These are phyloP conservation scores for Lepidostoma basale DNA, from an alignment of 1,140 invertebrate genomes.

Conservation along the genomic window DNA sequence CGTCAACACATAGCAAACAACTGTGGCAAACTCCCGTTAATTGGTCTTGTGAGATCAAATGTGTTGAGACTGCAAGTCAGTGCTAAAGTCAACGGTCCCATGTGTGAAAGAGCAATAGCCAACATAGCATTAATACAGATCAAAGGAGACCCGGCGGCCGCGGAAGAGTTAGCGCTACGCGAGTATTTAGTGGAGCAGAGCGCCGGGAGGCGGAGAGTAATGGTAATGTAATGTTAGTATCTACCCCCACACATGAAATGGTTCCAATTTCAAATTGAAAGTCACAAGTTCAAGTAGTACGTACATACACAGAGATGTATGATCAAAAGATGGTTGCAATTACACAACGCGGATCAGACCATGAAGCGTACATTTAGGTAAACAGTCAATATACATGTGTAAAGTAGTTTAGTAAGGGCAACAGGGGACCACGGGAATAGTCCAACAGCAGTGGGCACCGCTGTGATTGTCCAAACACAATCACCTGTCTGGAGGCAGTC, in stretches of 20 bases:
- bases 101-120: constrained; percentile 24
- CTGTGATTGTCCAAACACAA: constrained; percentile 44
- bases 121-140: constrained; percentile 11
- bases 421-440: constrained; percentile 42
- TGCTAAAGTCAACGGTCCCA: constrained; percentile 8
- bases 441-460: constrained; percentile 43
- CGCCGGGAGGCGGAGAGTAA: background rate
- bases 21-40: too few species aligned
- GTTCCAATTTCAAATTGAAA: constrained; percentile 24
- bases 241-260: constrained; percentile 35
- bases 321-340: constrained; percentile 45
- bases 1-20: too few species aligned
- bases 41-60: too few species aligned
- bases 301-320: constrained; percentile 43
- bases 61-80: constrained; percentile 4
- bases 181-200: too few species aligned
- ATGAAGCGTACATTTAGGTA: constrained; percentile 46
- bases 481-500: constrained; percentile 43
- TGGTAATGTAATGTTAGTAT: constrained; percentile 27
- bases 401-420: constrained; percentile 40
- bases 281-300: constrained; percentile 41
- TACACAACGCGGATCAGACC: constrained; percentile 44
- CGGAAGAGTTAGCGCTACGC: background rate
- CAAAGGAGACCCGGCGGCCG: too few species aligned
- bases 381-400: constrained; percentile 45